Evolutionary conservation across 2,797 vertebrate genomes (phyloP).

Genomic region (Naso thynnoides): DNA sequence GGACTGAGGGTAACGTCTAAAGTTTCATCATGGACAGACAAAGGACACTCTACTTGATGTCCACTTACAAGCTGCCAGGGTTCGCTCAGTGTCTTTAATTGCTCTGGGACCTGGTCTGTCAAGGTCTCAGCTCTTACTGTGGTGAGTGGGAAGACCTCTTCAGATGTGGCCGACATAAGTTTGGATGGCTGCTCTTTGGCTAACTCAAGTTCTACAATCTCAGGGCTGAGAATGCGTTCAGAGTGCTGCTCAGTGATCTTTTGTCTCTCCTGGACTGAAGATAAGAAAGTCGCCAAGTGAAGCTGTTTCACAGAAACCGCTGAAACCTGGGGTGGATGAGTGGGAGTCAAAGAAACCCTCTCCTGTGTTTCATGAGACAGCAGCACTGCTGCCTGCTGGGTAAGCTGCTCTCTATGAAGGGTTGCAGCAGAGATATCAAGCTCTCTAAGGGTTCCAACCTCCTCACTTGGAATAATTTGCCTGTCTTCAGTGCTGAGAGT

Average conservation of each 20-base stretch:
- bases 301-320: slow-evolving; percentile 76
- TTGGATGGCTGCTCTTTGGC: slow-evolving; percentile 71
- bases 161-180: slow-evolving; percentile 76
- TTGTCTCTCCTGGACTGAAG: slow-evolving; percentile 81
- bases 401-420: slow-evolving; percentile 79
- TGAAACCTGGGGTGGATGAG: slow-evolving; percentile 64
- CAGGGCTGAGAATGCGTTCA: slow-evolving; percentile 80
- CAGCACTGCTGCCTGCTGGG: slow-evolving; percentile 81
- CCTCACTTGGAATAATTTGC: slow-evolving; percentile 82
- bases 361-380: slow-evolving; percentile 81
- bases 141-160: slow-evolving; percentile 75
- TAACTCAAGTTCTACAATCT: slow-evolving; percentile 67
- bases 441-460: slow-evolving; percentile 75
- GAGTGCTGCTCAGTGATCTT: slow-evolving; percentile 83
- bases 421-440: slow-evolving; percentile 80
- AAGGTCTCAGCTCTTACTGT: slow-evolving; percentile 67
- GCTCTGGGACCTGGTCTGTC: slow-evolving; percentile 45
- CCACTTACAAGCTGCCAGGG: slow-evolving; percentile 68
- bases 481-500: slow-evolving; percentile 84
- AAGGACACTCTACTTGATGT: slow-evolving; percentile 70
- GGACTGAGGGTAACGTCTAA: slow-evolving; percentile 52
- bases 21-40: slow-evolving; percentile 73
- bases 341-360: slow-evolving; percentile 65
- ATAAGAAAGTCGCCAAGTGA: slow-evolving; percentile 73
- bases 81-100: slow-evolving; percentile 54